Evolutionary conservation across 1,140 invertebrate genomes (phyloP), one percentile per base, ranked within the genome.

Genomic region (Sinonovacula constricta): DNA sequence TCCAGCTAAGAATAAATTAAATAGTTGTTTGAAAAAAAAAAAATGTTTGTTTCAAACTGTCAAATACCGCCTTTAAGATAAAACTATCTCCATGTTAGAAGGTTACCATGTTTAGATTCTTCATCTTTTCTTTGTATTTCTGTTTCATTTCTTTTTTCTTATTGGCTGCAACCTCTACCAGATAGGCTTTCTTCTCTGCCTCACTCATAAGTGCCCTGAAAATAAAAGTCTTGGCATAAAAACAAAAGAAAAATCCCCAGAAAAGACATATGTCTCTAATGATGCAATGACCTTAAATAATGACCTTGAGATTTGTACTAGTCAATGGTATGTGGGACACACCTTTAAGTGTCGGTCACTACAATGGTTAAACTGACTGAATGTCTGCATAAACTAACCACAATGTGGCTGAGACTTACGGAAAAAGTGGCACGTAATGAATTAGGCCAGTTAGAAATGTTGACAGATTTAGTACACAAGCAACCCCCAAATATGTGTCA

Each of bases 171-270:
- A 71, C 84, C 78, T 90, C 82, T 67, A 22, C 39, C 14, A 78
- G 56, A 63, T 78, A 78, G 24, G 49, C 56, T 45, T 78, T 70
- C 39, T 78, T 78, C 30, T 78, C 75, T 24, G 49, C 39, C 18
- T 60, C 75, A 22, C 84, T 85, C 90, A 91, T 91, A 39, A 77
- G 83, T 2, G 81, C 82, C 56, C 89, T 90, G 69, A 30, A 75
- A 86, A 68, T 62, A 33, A 28, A 60, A 65, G 2, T 60, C 31
- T 28, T 59, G n/a, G n/a, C n/a, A n/a, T n/a, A n/a, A n/a, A n/a
- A n/a, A n/a, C n/a, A n/a, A n/a, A n/a, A n/a, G n/a, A n/a, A n/a
- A n/a, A n/a, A n/a, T 18, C 15, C 3, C 3, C n/a, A 57, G 10
- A 26, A 57, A 57, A 57, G 24, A 22, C 18, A 4, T 26, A 26